Conservation (phyloP, 2,113 vertebrate genomes). For the Spheniscus mendiculus region DNA sequence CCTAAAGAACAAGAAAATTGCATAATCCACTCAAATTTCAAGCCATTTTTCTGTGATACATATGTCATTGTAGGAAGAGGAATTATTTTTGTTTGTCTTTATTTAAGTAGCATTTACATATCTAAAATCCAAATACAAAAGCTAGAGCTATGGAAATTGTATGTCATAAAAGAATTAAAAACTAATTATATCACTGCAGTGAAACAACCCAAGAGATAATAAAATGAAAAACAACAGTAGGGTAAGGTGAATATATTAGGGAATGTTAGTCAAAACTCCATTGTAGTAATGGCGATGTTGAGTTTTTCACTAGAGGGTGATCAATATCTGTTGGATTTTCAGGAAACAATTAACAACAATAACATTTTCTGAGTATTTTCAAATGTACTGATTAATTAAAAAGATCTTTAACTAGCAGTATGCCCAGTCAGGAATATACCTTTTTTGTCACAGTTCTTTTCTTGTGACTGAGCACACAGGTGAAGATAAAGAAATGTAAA, state of each 20-base stretch:
- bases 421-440: background rate
- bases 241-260: background rate
- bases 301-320: background rate
- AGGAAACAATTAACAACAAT: background rate
- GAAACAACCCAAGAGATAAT: background rate
- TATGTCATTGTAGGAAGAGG: background rate
- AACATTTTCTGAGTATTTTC: background rate
- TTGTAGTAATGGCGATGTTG: background rate
- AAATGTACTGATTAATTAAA: background rate
- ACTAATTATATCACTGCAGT: background rate
- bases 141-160: background rate
- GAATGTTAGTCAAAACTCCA: background rate
- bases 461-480: background rate
- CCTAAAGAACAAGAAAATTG: background rate
- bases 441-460: background rate
- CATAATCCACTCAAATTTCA: background rate
- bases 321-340: background rate
- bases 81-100: background rate
- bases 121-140: background rate
- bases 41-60: background rate
- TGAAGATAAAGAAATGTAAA: background rate
- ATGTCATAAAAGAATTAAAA: background rate
- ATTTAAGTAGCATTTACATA: background rate
- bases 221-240: background rate
- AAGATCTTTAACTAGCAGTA: background rate